Base-by-base conservation (phyloP, 1,140 invertebrate genomes). In the Pantala flavescens region DNA sequence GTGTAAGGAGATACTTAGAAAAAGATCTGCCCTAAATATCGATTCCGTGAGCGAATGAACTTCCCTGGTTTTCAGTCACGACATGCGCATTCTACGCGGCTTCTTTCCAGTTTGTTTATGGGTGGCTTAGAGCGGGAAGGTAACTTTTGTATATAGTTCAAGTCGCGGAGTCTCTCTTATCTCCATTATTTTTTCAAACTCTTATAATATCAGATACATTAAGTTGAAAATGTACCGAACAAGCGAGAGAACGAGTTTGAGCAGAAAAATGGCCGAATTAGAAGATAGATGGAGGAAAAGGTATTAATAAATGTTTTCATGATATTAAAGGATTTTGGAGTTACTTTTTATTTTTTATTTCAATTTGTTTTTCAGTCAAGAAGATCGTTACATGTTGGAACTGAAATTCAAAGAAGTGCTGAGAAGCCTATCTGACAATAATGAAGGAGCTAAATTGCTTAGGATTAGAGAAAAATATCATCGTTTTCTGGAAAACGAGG, bases 401-500 rank as follows among this genome's bases (percentile, higher is more conserved):
- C 80, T 82, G 71, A 79, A 81, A 72, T 84, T 83, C 73, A 81
- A 81, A 43, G 21, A 28, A 12, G 43, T 63, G 43, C 24, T 21
- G 23, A 74, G 55, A 23, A 12, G 36, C 55, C 55, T 74, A n/a
- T 5, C 42, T 75, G 73, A 71, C 79, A 82, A 78, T 28, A 79
- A 84, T 83, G 76, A 83, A 82, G 23, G 80, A 83, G 70, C 76
- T 77, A 14, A 84, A 82, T 84, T 86, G 75, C 84, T 84, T 76
- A 86, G 83, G 77, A 80, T 87, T 23, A 81, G 85, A 74, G 81
- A 85, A 71, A 85, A 86, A 77, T 89, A 89, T 77, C 86, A 87
- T 71, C 82, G 84, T 36, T 88, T 88, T 80, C 79, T 89, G 72
- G 87, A 88, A 76, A 86, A 88, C 78, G 86, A 89, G 77, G 80